These are phyloP conservation scores for Anolis carolinensis DNA, from an alignment of 2,113 vertebrate genomes.

Conservation along the genomic window DNA sequence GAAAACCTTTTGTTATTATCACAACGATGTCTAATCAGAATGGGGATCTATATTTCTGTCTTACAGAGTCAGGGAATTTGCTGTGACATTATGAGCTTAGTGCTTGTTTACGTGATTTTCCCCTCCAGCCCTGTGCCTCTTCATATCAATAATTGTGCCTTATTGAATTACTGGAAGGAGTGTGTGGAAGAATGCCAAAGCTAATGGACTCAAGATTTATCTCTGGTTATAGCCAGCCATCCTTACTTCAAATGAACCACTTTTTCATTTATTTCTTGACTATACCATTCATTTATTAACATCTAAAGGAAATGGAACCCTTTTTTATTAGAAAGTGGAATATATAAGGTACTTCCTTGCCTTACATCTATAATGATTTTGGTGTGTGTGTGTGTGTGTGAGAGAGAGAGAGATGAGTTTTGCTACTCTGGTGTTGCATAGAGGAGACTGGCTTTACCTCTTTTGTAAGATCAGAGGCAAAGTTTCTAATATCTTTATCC, in stretches of 20 bases:
- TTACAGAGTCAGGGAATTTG: background rate
- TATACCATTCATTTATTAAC: background rate
- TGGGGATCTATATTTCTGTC: background rate
- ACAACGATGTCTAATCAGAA: background rate
- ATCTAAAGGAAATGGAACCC: conserved; percentile 5
- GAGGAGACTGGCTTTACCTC: background rate
- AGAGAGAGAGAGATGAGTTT: no score
- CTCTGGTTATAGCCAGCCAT: background rate
- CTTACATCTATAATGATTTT: no score
- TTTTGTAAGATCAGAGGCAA: background rate
- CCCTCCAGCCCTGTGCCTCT: background rate
- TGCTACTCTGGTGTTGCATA: background rate
- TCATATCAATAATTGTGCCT: conserved; percentile 6
- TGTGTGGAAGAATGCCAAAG: conserved; percentile 11
- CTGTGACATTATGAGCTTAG: background rate
- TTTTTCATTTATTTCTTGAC: conserved; percentile 19
- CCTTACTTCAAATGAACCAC: conserved; percentile 6
- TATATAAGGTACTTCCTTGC: background rate
- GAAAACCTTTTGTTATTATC: background rate
- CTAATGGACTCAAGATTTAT: conserved; percentile 35
- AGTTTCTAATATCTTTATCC: background rate
- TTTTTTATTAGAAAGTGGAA: background rate
- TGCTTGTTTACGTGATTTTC: conserved; percentile 14
- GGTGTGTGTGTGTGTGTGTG: no score
- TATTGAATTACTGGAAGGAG: conserved; percentile 52